Conservation (phyloP, 1,140 invertebrate species). For the Drosophila pandora region DNA sequence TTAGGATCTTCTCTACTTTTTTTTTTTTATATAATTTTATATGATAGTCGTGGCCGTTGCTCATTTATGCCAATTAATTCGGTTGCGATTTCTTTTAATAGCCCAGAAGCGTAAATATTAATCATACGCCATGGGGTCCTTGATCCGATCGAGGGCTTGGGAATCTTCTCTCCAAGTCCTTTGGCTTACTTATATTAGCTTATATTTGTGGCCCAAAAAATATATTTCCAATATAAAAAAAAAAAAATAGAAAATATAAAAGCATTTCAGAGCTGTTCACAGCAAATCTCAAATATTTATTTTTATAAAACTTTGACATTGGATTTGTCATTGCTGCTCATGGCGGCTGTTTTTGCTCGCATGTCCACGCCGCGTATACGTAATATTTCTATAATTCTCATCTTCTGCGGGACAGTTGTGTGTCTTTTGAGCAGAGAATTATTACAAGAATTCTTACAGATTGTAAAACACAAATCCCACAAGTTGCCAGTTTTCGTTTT, state of each 20-base stretch:
- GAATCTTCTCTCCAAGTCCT: neutral
- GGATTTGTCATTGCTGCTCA: slow-evolving; percentile 79
- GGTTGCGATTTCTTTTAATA: slow-evolving; percentile 55
- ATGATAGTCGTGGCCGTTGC: slow-evolving; percentile 41
- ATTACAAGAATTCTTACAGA: slow-evolving; percentile 32
- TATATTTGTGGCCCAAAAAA: slow-evolving; percentile 2
- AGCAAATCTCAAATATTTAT: slow-evolving; percentile 72
- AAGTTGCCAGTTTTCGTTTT: slow-evolving; percentile 20
- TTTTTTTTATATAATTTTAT: slow-evolving; percentile 53
- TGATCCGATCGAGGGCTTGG: neutral
- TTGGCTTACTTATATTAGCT: neutral
- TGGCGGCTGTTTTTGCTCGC: slow-evolving; percentile 47
- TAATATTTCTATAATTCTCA: slow-evolving; percentile 65
- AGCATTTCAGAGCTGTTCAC: slow-evolving; percentile 32
- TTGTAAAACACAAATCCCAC: slow-evolving; percentile 15
- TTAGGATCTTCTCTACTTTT: slow-evolving; percentile 29
- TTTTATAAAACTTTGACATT: slow-evolving; percentile 83
- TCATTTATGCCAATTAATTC: slow-evolving; percentile 73
- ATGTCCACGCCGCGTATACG: slow-evolving; percentile 66
- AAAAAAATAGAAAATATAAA: slow-evolving; percentile 11
- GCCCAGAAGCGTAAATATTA: slow-evolving; percentile 35
- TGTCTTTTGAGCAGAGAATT: slow-evolving; percentile 14
- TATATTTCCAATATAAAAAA: slow-evolving; percentile 19
- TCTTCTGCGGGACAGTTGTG: neutral
- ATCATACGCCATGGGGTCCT: slow-evolving; percentile 30